Evolutionary conservation across 2,797 vertebrate species (phyloP), one percentile per base, ranked within the genome.

Genomic region (Pempheris klunzingeri): DNA sequence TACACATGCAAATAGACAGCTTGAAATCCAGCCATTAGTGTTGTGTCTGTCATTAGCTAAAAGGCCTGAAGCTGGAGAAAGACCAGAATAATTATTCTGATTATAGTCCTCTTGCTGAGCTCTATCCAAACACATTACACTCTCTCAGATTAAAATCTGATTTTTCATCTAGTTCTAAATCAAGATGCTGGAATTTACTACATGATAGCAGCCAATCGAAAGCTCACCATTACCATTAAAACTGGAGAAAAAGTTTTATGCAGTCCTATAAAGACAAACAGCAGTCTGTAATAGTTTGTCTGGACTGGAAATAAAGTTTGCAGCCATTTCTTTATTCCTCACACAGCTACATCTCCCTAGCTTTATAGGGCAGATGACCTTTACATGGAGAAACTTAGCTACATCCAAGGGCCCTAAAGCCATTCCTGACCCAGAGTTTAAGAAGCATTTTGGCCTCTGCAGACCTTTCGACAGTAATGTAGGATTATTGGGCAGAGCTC

Each of bases 51-150:
- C 88, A 88, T 92, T 87, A 92, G 72, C 87, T 92, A 88, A 90
- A 89, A 90, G 83, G 87, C 87, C 87, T 17, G 46, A 66, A 90
- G 89, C 85, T 89, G 88, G 83, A 91, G 64, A 32, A 46, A 78
- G 69, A 82, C 83, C 86, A 92, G 79, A 83, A 92, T 92, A 90
- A 89, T 91, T 86, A 89, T 86, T 90, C 81, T 87, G 87, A 90
- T 92, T 85, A 90, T 43, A 80, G 77, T 71, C 73, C 74, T 85
- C 63, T 65, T 52, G 68, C 82, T 85, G 83, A 89, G 85, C 82
- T 86, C 74, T 9, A 72, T 88, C 87, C 89, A 90, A 88, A 83
- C 81, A 87, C 77, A 80, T 86, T 78, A 80, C 65, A 79, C 82
- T 78, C 84, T 55, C 77, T 64, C 8, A 46, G 89, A 90, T 90